phyloP scores from a whole-genome alignment of 2,797 vertebrate species.

The Oreochromis grahami region DNA sequence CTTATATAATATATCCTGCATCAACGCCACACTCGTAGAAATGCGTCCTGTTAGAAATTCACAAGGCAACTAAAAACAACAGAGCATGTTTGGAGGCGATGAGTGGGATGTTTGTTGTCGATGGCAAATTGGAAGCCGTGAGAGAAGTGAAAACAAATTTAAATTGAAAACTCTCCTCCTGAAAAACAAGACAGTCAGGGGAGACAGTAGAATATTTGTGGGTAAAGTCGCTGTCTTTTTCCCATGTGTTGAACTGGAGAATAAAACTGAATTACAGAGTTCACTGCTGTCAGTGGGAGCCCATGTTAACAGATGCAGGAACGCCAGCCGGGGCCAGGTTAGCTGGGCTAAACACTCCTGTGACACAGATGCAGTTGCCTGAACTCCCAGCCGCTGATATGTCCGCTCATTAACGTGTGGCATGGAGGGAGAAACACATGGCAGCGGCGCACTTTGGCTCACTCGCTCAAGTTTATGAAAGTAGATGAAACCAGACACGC shows the following conservation, averaged over 20 bases:
- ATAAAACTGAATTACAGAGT: constrained; percentile 41
- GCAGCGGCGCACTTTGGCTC: constrained; percentile 52
- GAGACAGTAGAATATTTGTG: constrained; percentile 51
- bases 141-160: constrained; percentile 48
- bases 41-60: not conserved
- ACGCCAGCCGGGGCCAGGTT: constrained; percentile 12
- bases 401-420: constrained; percentile 60
- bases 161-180: constrained; percentile 35
- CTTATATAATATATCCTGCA: not conserved
- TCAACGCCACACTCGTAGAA: not conserved
- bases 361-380: constrained; percentile 26
- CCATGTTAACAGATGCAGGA: constrained; percentile 47
- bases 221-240: constrained; percentile 45
- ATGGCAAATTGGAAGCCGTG: constrained; percentile 18
- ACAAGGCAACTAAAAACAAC: constrained; percentile 20
- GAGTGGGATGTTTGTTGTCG: constrained; percentile 2
- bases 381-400: constrained; percentile 39
- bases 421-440: constrained; percentile 62
- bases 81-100: not conserved
- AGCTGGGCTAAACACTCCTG: constrained; percentile 32
- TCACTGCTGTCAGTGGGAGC: constrained; percentile 42
- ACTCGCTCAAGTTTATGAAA: constrained; percentile 36
- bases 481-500: constrained; percentile 62
- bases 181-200: constrained; percentile 35
- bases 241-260: constrained; percentile 45